Evolutionary conservation across 92 coral and sea anemone genomes (phyloP).

Genomic region (Desmophyllum pertusum): DNA sequence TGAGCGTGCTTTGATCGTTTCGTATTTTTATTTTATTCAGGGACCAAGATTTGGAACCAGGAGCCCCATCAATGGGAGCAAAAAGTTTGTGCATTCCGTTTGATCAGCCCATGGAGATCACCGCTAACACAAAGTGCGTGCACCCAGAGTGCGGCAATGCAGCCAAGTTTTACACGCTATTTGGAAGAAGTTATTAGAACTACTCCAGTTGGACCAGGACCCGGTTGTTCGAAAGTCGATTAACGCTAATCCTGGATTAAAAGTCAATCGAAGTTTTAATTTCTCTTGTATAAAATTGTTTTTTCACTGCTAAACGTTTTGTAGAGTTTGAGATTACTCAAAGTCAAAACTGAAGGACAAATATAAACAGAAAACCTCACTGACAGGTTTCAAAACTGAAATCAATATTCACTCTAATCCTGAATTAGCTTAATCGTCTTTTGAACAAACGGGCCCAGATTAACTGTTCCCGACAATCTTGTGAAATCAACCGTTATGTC

Average conservation of each 20-base stretch:
- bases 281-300: no score
- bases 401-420: no score
- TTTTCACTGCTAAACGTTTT: no score
- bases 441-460: no score
- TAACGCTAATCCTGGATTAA: no score
- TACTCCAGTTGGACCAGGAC: not conserved
- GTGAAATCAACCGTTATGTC: not conserved
- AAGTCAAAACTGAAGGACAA: no score
- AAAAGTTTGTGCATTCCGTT: slow-evolving; percentile 96
- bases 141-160: slow-evolving; percentile 83
- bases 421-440: no score
- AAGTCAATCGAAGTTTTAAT: no score
- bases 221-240: no score
- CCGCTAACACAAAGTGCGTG: slow-evolving; percentile 86
- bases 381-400: no score
- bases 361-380: no score
- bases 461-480: not conserved
- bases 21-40: slow-evolving; percentile 37
- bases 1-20: not conserved
- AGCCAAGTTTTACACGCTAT: slow-evolving; percentile 85
- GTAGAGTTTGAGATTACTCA: no score
- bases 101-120: slow-evolving; percentile 88
- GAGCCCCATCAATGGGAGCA: slow-evolving; percentile 99
- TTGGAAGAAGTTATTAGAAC: slow-evolving; percentile 89
- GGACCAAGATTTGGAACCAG: slow-evolving; percentile 90